Evolutionary conservation across 2,797 vertebrate species (phyloP).

Genomic region (Alosa sapidissima): DNA sequence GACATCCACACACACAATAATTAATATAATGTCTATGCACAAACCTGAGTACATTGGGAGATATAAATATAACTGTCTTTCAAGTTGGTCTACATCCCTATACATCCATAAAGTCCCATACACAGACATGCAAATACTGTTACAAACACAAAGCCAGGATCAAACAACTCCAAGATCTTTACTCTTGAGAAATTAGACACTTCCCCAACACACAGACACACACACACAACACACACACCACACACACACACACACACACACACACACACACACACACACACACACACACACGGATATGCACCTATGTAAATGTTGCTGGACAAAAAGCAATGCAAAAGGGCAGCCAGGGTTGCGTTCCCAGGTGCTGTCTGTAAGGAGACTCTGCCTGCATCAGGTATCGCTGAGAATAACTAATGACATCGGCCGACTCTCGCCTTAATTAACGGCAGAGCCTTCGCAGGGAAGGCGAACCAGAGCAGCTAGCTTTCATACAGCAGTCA

Average conservation of each 20-base stretch:
- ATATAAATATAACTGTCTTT: too few relatives aligned
- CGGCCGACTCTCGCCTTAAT: not conserved
- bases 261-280: constrained; percentile 5
- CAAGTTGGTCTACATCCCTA: not conserved
- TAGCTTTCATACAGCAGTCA: not conserved
- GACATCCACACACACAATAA: too few relatives aligned
- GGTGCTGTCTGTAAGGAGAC: constrained; percentile 13
- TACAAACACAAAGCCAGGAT: not conserved
- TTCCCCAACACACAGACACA: not conserved
- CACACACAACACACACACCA: not conserved
- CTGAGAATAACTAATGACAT: constrained; percentile 3
- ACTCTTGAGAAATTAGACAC: not conserved
- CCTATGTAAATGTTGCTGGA: not conserved
- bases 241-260: not conserved
- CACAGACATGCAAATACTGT: not conserved
- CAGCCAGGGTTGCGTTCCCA: not conserved
- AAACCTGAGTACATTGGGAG: too few relatives aligned
- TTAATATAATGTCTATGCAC: too few relatives aligned
- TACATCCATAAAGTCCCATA: not conserved
- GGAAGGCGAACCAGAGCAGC: not conserved
- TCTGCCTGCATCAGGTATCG: constrained; percentile 11
- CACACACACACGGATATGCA: not conserved
- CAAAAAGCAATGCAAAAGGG: not conserved
- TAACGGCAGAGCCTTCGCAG: not conserved
- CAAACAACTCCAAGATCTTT: too few relatives aligned